Evolutionary conservation across 2,888 invertebrate species (phyloP).

Genomic region (Formica aserva): DNA sequence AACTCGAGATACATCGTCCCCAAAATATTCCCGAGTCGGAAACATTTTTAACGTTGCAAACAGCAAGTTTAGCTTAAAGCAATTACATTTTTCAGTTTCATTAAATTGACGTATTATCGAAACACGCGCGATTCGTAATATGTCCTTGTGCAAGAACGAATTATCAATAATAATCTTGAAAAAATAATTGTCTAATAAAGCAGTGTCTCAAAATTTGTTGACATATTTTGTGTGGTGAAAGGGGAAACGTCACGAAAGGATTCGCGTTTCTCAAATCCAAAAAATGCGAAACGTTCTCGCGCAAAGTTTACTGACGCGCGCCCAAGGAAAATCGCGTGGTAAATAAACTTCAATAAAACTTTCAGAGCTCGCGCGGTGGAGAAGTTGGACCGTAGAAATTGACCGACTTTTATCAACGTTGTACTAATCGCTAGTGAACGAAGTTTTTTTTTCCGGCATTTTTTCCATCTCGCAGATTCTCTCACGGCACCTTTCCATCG

Average conservation of each 20-base stretch:
- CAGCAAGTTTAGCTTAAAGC: not conserved
- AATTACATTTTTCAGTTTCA: not conserved
- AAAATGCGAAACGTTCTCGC: constrained; percentile 28
- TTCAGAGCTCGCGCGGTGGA: constrained; percentile 1
- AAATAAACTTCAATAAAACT: constrained; percentile 73
- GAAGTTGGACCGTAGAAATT: constrained; percentile 47
- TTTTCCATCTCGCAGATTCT: constrained; percentile 18
- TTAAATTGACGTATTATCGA: not conserved
- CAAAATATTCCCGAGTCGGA: not conserved
- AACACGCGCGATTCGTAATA: not conserved
- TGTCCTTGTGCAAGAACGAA: not conserved
- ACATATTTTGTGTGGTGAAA: not conserved
- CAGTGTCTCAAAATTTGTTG: not conserved
- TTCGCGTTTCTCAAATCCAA: constrained; percentile 16
- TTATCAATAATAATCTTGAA: not conserved
- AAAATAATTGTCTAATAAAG: not conserved
- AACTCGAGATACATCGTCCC: not conserved
- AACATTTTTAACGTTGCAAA: not conserved
- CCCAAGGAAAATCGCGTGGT: constrained; percentile 29
- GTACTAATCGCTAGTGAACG: constrained; percentile 36
- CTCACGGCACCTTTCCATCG: not conserved
- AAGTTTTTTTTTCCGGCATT: constrained; percentile 29
- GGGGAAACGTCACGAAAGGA: not conserved
- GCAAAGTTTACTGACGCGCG: not conserved
- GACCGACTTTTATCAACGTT: constrained; percentile 19